Evolutionary conservation across 2,113 vertebrate species (phyloP).

Genomic region (Tenrec ecaudatus): DNA sequence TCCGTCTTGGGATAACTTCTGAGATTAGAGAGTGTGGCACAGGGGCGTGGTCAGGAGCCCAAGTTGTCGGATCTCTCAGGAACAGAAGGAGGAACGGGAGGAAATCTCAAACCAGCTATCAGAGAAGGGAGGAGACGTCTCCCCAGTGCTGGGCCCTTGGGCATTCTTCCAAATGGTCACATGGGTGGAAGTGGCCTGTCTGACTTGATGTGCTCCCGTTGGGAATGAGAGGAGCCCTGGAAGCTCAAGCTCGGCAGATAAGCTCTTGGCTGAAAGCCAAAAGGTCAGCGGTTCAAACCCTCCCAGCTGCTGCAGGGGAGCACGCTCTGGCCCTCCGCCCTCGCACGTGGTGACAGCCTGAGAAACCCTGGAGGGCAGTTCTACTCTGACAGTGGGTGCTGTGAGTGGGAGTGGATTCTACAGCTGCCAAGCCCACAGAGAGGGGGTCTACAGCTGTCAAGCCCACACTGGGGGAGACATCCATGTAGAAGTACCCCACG

Average conservation of each 20-base stretch:
- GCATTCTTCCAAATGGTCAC: not conserved
- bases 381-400: no score
- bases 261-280: no score
- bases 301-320: not conserved
- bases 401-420: no score
- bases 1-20: constrained; percentile 1
- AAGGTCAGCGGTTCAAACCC: not conserved
- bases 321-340: not conserved
- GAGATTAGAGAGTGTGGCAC: constrained; percentile 60
- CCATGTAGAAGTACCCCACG: no score
- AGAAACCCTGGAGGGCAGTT: no score
- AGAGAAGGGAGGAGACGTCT: constrained; percentile 33
- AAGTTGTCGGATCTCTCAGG: not conserved
- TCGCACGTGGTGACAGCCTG: not conserved
- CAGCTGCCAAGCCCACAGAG: no score
- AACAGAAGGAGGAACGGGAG: constrained; percentile 47
- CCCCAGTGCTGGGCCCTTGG: not conserved
- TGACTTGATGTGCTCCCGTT: not conserved
- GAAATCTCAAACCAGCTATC: constrained; percentile 62
- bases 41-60: not conserved
- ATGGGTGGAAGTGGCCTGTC: constrained; percentile 12
- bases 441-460: no score
- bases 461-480: no score
- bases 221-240: not conserved
- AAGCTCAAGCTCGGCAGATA: no score